Percentiles rank a stretch among this genome's conserved stretches.
Evolutionary conservation across 2,888 invertebrate genomes (phyloP).

Genomic region (Theretra japonica): DNA sequence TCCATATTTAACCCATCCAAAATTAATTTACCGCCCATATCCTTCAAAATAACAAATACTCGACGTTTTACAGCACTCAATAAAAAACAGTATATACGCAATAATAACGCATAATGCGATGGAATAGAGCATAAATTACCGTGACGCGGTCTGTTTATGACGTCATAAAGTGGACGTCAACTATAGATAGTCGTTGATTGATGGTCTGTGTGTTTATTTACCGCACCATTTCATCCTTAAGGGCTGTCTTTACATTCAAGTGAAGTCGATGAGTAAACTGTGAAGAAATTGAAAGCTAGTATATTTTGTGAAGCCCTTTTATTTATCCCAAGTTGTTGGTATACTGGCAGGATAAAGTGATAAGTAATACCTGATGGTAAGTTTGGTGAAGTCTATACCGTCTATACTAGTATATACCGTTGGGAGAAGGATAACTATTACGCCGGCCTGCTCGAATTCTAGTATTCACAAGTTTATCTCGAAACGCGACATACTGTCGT

Average conservation of each 20-base stretch:
- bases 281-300: no score
- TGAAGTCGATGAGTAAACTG: no score
- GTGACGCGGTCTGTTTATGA: background rate
- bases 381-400: no score
- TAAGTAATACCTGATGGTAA: no score
- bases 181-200: slow-evolving; percentile 2
- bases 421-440: no score
- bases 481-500: no score
- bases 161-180: background rate
- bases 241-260: background rate
- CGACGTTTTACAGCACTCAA: background rate
- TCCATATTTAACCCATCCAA: background rate
- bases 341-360: no score
- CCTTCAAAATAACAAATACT: background rate
- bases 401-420: no score
- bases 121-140: background rate
- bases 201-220: slow-evolving; percentile 4
- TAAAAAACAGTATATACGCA: background rate
- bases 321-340: no score
- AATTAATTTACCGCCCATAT: slow-evolving; percentile 5
- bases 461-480: no score
- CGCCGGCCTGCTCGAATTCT: no score
- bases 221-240: background rate
- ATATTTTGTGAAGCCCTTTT: no score
- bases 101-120: background rate